Evolutionary conservation across 1,140 invertebrate species (phyloP).

Genomic region (Drosophila murphyi): DNA sequence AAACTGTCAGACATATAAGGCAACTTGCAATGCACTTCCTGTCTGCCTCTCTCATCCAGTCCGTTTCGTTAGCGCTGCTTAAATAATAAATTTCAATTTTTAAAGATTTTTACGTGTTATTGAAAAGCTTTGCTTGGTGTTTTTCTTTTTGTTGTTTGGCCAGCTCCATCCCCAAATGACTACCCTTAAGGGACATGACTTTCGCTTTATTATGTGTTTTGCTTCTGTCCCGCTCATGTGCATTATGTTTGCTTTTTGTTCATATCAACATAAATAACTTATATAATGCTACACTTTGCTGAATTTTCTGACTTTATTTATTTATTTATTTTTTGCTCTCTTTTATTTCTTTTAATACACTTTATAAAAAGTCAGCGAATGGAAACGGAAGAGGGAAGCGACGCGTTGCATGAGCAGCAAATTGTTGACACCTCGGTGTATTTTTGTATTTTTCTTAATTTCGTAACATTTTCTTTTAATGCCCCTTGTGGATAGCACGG

Average conservation of each 20-base stretch:
- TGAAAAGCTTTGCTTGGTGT: conserved; percentile 62
- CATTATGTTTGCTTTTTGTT: conserved; percentile 74
- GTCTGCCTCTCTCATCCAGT: conserved; percentile 9
- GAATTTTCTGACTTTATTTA: conserved; percentile 41
- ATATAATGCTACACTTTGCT: conserved; percentile 69
- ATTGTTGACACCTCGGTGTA: conserved; percentile 48
- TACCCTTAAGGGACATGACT: conserved; percentile 72
- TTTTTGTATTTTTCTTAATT: conserved; percentile 32
- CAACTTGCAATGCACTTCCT: conserved; percentile 63
- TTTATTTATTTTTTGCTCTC: conserved; percentile 27
- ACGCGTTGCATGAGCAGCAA: conserved; percentile 41
- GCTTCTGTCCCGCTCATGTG: conserved; percentile 44
- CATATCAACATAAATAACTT: conserved; percentile 75
- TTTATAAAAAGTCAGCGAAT: conserved; percentile 21
- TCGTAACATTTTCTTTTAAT: conserved; percentile 39
- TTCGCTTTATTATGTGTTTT: conserved; percentile 72
- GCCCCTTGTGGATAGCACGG: conserved; percentile 41
- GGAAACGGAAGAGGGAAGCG: background rate
- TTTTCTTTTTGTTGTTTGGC: conserved; percentile 1
- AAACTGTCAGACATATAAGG: conserved; percentile 50
- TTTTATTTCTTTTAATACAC: conserved; percentile 49
- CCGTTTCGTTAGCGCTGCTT: conserved; percentile 22
- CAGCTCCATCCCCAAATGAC: conserved; percentile 21
- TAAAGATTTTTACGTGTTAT: conserved; percentile 75
- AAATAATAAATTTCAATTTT: conserved; percentile 81